A percentile compares a stretch with the other conserved stretches of the same genome.
Evolutionary conservation across 2,888 invertebrate species (phyloP).

Genomic region (Linnaemya tessellans): DNA sequence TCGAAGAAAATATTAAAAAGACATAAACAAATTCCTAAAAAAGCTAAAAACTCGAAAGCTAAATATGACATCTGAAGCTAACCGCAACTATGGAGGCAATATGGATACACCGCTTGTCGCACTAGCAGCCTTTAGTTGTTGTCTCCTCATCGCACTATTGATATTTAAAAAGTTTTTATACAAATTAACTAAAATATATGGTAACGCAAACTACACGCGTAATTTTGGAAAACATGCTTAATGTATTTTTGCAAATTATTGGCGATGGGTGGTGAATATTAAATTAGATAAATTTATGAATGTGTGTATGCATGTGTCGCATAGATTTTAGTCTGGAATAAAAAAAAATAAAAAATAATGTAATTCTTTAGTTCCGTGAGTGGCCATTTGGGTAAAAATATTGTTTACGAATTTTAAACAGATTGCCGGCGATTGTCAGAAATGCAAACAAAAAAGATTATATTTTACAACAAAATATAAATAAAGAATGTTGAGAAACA

Average conservation of each 20-base stretch:
- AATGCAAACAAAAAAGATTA: not conserved
- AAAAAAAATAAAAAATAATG: no score
- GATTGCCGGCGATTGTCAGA: not conserved
- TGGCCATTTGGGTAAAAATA: constrained; percentile 17
- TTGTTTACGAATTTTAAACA: constrained; percentile 27
- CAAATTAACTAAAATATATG: not conserved
- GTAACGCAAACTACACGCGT: no score
- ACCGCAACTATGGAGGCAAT: no score
- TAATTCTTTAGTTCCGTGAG: constrained; percentile 44
- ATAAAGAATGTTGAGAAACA: no score
- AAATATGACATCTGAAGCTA: no score
- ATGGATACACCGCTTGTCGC: not conserved
- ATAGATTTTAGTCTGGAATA: not conserved
- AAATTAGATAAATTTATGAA: not conserved
- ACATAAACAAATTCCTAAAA: no score
- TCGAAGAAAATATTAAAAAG: no score
- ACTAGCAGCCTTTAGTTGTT: not conserved
- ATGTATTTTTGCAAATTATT: constrained; percentile 14
- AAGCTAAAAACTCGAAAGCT: no score
- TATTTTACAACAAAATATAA: not conserved
- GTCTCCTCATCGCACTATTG: constrained; percentile 12
- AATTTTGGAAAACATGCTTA: constrained; percentile 22
- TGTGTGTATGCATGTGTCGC: no score
- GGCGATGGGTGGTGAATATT: constrained; percentile 17
- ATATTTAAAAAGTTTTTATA: not conserved